Base-by-base conservation (phyloP, 2,113 vertebrate species). In the Corythornis cristatus region DNA sequence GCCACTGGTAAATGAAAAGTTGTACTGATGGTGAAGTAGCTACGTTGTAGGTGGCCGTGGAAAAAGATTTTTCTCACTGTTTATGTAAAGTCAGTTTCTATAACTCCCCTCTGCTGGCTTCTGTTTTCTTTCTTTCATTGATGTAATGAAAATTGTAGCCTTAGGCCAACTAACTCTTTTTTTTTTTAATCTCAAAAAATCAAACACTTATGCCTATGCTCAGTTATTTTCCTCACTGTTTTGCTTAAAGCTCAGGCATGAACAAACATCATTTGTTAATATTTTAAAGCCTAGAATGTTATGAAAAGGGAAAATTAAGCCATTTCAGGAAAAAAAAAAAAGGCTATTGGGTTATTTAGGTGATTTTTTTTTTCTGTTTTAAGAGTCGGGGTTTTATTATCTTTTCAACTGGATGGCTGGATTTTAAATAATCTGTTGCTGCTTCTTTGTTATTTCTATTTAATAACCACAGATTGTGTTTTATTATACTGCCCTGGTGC, bases 1-100 rank as follows among this genome's bases (percentile, higher is more conserved):
- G 68, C 82, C 86, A 79, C 84, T 57, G 62, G 56, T 70, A 74
- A 89, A 86, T 89, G 83, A 86, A 90, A 95, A 94, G 70, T 93
- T 60, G 73, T 87, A 45, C 31, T 92, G 73, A 94, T 95, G 83
- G 93, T 94, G 67, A 96, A 97, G 96, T 84, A 96, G 96, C 94
- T 97, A 68, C 95, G 0, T 96, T 91, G 97, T 98, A 98, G 97
- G 97, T 97, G 97, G 97, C 88, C 96, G 56, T 92, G 92, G 89
- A 96, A 91, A 93, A 87, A 83, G 93, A 89, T 96, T 96, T 96
- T 92, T 96, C 85, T 93, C 58, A 91, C 85, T 94, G 96, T 97
- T 98, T 97, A 96, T 96, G 94, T 89, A 95, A 97, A 97, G 95
- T 97, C 96, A 97, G 95, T 97, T 97, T 97, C 97, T 98, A 91